A percentile compares a stretch with the other conserved stretches of the same genome.
phyloP scores from a whole-genome alignment of 2,888 invertebrate species.

The Rosalia funebris region DNA sequence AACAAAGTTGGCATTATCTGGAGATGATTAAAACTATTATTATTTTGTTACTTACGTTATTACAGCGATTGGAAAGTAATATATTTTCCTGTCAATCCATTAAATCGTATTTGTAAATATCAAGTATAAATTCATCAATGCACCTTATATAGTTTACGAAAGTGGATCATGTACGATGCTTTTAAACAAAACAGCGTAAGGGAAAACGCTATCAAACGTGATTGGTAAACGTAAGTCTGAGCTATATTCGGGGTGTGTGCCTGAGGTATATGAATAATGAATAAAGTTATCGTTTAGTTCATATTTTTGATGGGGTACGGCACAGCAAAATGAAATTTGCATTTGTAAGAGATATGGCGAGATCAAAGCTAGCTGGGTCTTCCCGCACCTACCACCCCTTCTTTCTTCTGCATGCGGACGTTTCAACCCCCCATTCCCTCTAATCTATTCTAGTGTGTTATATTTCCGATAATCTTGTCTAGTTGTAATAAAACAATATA shows the following conservation, averaged over 20 bases:
- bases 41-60: no score
- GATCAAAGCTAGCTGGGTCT: constrained; percentile 63
- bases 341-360: constrained; percentile 67
- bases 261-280: constrained; percentile 71
- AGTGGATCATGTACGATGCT: neutral
- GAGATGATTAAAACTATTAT: no score
- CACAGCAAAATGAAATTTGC: constrained; percentile 67
- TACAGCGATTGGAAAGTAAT: no score
- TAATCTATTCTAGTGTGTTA: constrained; percentile 40
- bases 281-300: constrained; percentile 72
- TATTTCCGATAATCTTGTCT: constrained; percentile 29
- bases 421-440: constrained; percentile 46
- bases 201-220: constrained; percentile 29
- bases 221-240: constrained; percentile 38
- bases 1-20: no score
- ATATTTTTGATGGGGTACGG: constrained; percentile 69
- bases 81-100: no score
- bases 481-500: constrained; percentile 12
- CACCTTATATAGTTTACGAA: neutral
- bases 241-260: constrained; percentile 46
- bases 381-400: constrained; percentile 45
- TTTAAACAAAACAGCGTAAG: constrained; percentile 9
- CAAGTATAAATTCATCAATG: no score
- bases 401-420: constrained; percentile 43
- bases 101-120: no score